A percentile compares a stretch with the other conserved stretches of the same genome.
Conservation (phyloP, 2,797 vertebrate species). For the Oceanodroma leucorhoa region DNA sequence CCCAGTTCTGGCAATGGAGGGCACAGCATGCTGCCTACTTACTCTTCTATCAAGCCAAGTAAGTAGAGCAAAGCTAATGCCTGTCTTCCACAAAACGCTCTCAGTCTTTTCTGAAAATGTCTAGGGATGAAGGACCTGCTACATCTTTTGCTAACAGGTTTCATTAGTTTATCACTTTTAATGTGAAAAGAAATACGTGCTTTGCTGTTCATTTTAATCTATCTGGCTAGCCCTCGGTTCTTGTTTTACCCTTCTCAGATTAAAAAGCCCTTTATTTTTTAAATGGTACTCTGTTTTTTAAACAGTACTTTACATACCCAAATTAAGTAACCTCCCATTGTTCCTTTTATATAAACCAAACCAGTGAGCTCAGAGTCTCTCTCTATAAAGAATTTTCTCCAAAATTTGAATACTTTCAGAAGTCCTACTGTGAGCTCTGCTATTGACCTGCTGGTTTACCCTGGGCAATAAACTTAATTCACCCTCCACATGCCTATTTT, state of each 20-base stretch:
- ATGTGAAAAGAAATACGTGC: fast-evolving
- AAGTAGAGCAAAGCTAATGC: not conserved
- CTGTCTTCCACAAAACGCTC: not conserved
- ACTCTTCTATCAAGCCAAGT: not conserved
- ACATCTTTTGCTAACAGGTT: not conserved
- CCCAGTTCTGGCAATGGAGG: not conserved
- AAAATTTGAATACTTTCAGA: not conserved
- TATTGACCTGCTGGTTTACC: not conserved
- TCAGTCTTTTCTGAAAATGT: not conserved
- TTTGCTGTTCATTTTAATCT: not conserved
- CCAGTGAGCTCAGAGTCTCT: not conserved
- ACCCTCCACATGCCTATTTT: not conserved
- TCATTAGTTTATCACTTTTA: not conserved
- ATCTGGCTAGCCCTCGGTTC: not conserved
- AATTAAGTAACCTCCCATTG: constrained; percentile 7
- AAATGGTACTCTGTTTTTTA: not conserved
- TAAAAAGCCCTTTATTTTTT: not conserved
- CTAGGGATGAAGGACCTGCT: not conserved
- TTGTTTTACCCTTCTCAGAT: not conserved
- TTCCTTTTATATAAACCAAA: constrained; percentile 15
- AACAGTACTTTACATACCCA: not conserved
- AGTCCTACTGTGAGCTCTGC: not conserved
- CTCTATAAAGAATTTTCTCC: not conserved
- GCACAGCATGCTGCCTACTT: not conserved
- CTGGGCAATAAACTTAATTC: not conserved